A percentile compares a stretch with the other conserved stretches of the same genome.
phyloP scores from a whole-genome alignment of 1,140 invertebrate species.

The Lamellibrachia luymesi region DNA sequence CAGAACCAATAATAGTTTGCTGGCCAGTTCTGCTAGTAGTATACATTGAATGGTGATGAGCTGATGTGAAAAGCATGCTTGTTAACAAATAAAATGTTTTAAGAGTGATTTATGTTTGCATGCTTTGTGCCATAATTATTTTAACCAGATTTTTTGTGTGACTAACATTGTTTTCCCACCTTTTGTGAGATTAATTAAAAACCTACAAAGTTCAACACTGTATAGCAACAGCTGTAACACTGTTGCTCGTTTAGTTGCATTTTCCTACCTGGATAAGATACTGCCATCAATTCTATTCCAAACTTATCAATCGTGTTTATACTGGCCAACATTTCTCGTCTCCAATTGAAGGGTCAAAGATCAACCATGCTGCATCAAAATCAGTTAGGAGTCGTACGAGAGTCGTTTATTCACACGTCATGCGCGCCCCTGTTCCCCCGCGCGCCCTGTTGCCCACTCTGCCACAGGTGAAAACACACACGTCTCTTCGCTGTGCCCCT shows the following conservation, averaged over 20 bases:
- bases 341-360: background rate
- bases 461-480: background rate
- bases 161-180: background rate
- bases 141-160: background rate
- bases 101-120: background rate
- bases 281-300: background rate
- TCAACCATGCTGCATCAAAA: background rate
- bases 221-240: background rate
- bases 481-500: background rate
- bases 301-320: background rate
- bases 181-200: background rate
- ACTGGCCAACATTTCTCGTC: background rate
- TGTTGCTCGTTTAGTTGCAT: background rate
- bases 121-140: background rate
- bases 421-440: background rate
- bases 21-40: background rate
- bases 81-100: background rate
- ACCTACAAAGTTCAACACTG: background rate
- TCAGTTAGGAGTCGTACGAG: background rate
- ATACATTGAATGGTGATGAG: background rate
- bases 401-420: background rate
- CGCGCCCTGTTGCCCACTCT: background rate
- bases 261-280: background rate
- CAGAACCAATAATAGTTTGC: background rate
- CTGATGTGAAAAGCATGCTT: background rate